Percentiles rank a stretch among this genome's conserved stretches.
Conservation (phyloP, 2,113 vertebrate genomes). For the Rissa tridactyla region DNA sequence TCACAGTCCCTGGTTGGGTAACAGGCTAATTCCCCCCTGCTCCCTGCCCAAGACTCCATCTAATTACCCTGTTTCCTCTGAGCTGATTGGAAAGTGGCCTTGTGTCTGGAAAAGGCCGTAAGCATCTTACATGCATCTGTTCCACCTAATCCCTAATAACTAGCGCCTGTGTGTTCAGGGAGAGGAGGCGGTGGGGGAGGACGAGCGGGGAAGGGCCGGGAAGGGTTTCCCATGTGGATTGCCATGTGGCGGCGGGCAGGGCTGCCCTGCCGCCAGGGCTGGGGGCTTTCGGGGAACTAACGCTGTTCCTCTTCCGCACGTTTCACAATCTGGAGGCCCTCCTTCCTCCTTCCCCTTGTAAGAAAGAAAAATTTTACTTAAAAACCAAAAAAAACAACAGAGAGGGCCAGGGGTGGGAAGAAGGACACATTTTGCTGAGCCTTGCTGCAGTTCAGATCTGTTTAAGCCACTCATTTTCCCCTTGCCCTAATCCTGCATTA, state of each 20-base stretch:
- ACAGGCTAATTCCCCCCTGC: conserved; percentile 22
- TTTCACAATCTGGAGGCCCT: neutral
- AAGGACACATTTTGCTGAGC: neutral
- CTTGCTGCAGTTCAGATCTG: neutral
- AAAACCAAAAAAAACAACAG: neutral
- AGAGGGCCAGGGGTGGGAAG: neutral
- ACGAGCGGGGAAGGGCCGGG: neutral
- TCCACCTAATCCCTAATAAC: conserved; percentile 69
- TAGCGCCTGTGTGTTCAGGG: conserved; percentile 40
- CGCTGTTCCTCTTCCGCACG: neutral
- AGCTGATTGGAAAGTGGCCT: conserved; percentile 70
- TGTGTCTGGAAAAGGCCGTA: conserved; percentile 68
- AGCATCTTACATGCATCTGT: conserved; percentile 75
- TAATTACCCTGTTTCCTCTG: conserved; percentile 66
- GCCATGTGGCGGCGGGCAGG: neutral
- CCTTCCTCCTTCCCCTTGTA: conserved; percentile 12
- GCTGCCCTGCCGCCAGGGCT: neutral
- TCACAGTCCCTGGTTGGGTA: neutral
- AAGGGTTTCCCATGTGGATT: conserved; percentile 7
- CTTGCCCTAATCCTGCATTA: conserved; percentile 56
- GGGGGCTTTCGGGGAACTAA: neutral
- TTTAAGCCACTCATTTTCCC: conserved; percentile 51
- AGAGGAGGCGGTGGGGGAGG: neutral
- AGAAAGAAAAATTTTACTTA: neutral
- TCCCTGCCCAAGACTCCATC: conserved; percentile 23